Evolutionary conservation across 2,888 invertebrate species (phyloP), one percentile per base, ranked within the genome.

Genomic region (Gerris lacustris): DNA sequence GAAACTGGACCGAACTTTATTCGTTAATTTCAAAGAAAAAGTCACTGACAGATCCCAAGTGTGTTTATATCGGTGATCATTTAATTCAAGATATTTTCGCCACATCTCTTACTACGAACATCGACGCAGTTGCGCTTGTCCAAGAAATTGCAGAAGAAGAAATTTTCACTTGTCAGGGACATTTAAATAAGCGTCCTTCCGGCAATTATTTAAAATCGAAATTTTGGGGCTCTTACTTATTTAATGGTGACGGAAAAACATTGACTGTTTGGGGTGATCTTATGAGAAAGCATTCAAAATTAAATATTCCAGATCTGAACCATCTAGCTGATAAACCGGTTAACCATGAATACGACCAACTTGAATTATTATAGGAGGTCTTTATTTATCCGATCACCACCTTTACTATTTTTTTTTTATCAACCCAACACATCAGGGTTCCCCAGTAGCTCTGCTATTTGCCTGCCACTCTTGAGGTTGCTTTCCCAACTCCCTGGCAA

Each of bases 41-140:
- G 70, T 79, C 81, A 9, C 76, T 80, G 73, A 70, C 76, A 1
- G 77, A 83, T 69, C 86, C 86, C 0, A 83, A 83, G 76, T 85
- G 86, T 73, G 77, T 91, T 0, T 92, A 90, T 77, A 80, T 91
- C 74, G 91, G 91, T 0, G 91, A 92, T 79, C 90, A 90, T 80
- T 79, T 91, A 15, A 82, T 90, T 64, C 89, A 91, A 79, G 91
- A 92, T 80, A 82, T 90, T 70, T 88, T 86, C 77, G 84, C 88
- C 6, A 81, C 83, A 63, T 81, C 81, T 5, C 66, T 71, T 45
- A 82, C 83, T 76, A 82, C 82, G 2, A 79, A 82, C 67, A 86
- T 87, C 78, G 88, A 90, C 78, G 85, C 88, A 0, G 83, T 90
- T 17, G 86, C 87, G 11, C 81, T 91, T 43, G 83, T 86, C 71